Base-by-base conservation (phyloP, 1,140 invertebrate species). In the Leguminivora glycinivorella region DNA sequence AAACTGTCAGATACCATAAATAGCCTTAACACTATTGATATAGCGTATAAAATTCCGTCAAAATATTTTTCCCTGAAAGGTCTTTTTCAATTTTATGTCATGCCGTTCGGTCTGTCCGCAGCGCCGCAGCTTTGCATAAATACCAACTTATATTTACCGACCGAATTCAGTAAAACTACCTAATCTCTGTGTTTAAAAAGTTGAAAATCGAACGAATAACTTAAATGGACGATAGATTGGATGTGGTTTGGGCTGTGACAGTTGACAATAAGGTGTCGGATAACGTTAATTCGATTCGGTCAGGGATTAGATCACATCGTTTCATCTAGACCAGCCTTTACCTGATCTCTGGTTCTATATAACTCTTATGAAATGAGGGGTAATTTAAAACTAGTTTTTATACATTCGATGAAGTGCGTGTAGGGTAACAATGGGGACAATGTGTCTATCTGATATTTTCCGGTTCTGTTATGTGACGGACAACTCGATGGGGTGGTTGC, bases 371-470 rank as follows among this genome's bases (percentile, higher is more conserved):
- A 22, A 19, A 9, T 22, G 7, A 52, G 47, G 19, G 47, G 19
- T 22, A 5, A 22, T 22, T 22, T 52, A 22, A 22, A 17, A 52
- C 9, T 22, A 6, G 47, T 1, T 22, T 6, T 17, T 22, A 22
- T 17, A 5, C n/a, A 22, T 52, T 81, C 75, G 40, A 70, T 67
- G 67, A 69, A 66, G 24, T 82, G 67, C 76, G 75, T 80, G 76
- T 75, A 43, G 40, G 40, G 17, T 22, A 52, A 52, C 7, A 47
- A 52, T 52, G 19, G 19, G 47, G 19, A 52, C 47, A 52, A 52
- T 52, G 47, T 52, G 47, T 52, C 19, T 52, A 52, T 52, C n/a
- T 52, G 47, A 52, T 52, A 52, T 52, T 52, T 52, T 52, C 47
- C 47, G 17, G 17, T 22, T 52, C 22, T 22, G 47, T 52, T 17